Percentiles rank a stretch among this genome's conserved stretches.
phyloP scores from a whole-genome alignment of 1,140 invertebrate species.

The Schlechtendalia chinensis region DNA sequence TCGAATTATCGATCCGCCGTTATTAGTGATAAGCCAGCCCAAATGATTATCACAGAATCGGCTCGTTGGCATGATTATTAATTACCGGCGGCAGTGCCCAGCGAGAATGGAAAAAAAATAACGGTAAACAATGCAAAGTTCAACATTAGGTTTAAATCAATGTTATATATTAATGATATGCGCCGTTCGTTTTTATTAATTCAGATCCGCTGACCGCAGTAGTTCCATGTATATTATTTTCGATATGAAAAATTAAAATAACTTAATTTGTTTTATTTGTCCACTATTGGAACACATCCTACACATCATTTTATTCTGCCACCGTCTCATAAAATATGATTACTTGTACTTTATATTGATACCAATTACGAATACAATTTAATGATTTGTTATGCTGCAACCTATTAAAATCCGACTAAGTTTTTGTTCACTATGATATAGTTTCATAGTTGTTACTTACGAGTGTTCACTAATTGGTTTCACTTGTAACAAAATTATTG shows the following conservation, averaged over 20 bases:
- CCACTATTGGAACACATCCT: not conserved
- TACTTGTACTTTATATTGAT: not conserved
- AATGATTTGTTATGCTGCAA: not conserved
- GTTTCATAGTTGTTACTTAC: not conserved
- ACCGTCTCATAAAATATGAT: not conserved
- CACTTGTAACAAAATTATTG: not conserved
- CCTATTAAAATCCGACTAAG: not conserved
- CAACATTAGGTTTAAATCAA: constrained; percentile 14
- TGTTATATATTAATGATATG: not conserved
- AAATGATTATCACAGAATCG: not conserved
- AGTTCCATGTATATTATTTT: not conserved
- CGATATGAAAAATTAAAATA: not conserved
- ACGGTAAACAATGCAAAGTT: constrained; percentile 32
- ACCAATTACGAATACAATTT: not conserved
- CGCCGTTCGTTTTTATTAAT: not conserved
- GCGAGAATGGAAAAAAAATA: not conserved
- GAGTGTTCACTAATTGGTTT: constrained; percentile 3
- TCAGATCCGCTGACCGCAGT: not conserved
- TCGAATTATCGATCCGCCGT: too few species aligned
- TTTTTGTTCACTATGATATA: not conserved
- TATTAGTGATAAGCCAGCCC: not conserved
- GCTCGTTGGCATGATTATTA: constrained; percentile 1
- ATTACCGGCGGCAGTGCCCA: not conserved
- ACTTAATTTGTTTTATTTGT: not conserved
- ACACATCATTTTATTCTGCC: too few species aligned